Evolutionary conservation across 2,888 invertebrate species (phyloP).

Genomic region (Cyaniris semiargus): DNA sequence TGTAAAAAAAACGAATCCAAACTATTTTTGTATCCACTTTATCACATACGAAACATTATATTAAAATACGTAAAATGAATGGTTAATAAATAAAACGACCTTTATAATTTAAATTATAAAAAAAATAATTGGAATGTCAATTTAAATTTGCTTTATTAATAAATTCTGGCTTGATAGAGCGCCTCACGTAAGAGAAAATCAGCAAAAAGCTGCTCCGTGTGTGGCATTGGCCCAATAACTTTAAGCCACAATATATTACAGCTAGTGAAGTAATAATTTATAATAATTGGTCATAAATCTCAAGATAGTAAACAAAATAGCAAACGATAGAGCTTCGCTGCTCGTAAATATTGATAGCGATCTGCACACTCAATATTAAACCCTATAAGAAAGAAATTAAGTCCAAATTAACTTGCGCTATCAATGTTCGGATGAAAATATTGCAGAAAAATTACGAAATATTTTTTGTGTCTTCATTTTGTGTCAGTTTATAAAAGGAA

Average conservation of each 20-base stretch:
- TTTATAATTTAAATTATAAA: too few species aligned
- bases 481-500: background rate
- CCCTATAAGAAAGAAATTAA: background rate
- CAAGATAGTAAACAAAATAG: constrained; percentile 26
- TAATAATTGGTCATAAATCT: constrained; percentile 29
- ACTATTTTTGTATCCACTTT: too few species aligned
- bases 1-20: too few species aligned
- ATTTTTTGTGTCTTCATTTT: constrained; percentile 25
- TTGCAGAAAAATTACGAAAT: constrained; percentile 1
- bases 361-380: background rate
- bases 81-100: too few species aligned
- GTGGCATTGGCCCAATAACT: background rate
- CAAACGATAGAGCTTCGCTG: constrained; percentile 16
- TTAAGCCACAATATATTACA: background rate
- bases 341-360: constrained; percentile 20
- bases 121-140: too few species aligned
- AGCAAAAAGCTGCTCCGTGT: background rate
- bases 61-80: too few species aligned
- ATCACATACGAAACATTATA: too few species aligned
- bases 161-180: background rate
- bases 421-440: background rate
- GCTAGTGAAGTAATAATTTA: constrained; percentile 1
- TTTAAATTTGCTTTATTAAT: background rate
- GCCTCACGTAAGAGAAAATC: background rate
- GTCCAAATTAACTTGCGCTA: background rate